Base-by-base conservation (phyloP, 2,797 vertebrate species). In the Pogoniulus pusillus region DNA sequence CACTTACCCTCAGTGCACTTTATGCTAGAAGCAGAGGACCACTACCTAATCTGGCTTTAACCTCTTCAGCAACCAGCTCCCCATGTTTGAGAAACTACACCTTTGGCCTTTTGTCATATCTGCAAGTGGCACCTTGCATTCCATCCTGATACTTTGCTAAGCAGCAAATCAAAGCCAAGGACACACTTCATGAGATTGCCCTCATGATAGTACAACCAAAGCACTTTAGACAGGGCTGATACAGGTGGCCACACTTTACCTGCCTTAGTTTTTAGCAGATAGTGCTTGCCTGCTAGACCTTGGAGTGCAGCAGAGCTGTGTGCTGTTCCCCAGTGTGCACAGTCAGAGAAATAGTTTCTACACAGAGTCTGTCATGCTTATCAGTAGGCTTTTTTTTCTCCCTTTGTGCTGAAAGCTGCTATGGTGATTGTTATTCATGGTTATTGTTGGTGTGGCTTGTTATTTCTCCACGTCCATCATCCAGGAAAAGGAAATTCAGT, bases 41-140 rank as follows among this genome's bases (percentile, higher is more conserved):
- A 69, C 49, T 60, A 3, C 69, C 39, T 95, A 75, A 85, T 87
- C 90, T 73, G 39, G 6, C 0, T 87, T 85, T 65, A 45, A 35
- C 47, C 51, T 87, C 84, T 82, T 75, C 76, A 85, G 26, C 75
- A 85, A 55, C 27, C 55, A 58, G 62, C 22, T 95, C 41, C 32
- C 15, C 65, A 0, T 89, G 45, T 94, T 91, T 94, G 59, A 93
- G 84, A 75, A 87, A 23, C 37, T 60, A 14, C 66, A 62, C 41
- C 2, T 1, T 4, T 59, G 63, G 59, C 30, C 34, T 85, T 83
- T 66, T 87, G 68, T 78, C 58, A 2, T 87, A 89, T 76, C 89
- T 95, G 74, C 49, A 82, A 93, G 87, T 89, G 87, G 89, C 45
- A 89, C 92, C 95, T 81, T 22, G 10, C 94, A 85, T 95, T 95